phyloP scores from a whole-genome alignment of 2,797 vertebrate species.

The Xiphophorus birchmanni region DNA sequence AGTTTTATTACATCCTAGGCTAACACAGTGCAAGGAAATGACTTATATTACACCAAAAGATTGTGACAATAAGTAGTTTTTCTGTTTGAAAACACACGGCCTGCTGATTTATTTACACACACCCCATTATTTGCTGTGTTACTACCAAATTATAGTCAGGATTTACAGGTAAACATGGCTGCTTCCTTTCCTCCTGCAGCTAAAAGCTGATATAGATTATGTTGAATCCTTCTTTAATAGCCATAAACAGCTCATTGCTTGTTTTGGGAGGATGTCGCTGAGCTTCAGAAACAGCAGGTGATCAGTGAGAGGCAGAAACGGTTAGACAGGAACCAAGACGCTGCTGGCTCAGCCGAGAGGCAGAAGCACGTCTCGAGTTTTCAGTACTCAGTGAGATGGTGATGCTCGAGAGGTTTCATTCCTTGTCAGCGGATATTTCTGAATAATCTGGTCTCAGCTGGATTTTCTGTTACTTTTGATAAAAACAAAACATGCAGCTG shows the following conservation, averaged over 20 bases:
- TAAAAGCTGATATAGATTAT: conserved; percentile 30
- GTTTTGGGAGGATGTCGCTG: conserved; percentile 30
- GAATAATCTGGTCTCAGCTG: conserved; percentile 29
- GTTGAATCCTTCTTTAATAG: conserved; percentile 43
- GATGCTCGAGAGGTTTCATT: conserved; percentile 57
- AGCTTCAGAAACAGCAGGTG: conserved; percentile 37
- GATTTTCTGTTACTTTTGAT: neutral
- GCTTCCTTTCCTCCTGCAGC: conserved; percentile 2
- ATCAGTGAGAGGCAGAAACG: conserved; percentile 34
- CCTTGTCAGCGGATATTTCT: conserved; percentile 15
- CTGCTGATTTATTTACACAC: conserved; percentile 44
- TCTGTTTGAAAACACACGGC: neutral
- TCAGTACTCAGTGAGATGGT: conserved; percentile 48
- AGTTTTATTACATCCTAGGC: conserved; percentile 1
- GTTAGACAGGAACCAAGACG: conserved; percentile 45
- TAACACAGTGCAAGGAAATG: neutral
- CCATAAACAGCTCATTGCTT: conserved; percentile 44
- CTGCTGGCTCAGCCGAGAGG: conserved; percentile 53
- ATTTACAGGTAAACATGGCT: conserved; percentile 35
- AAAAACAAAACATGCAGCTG: neutral
- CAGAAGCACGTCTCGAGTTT: conserved; percentile 49
- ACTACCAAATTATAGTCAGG: conserved; percentile 32
- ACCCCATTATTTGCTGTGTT: conserved; percentile 29
- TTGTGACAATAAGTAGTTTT: conserved; percentile 11
- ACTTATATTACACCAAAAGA: neutral